Conservation (phyloP, 1,140 invertebrate genomes). For the Meloidogyne floridensis region DNA sequence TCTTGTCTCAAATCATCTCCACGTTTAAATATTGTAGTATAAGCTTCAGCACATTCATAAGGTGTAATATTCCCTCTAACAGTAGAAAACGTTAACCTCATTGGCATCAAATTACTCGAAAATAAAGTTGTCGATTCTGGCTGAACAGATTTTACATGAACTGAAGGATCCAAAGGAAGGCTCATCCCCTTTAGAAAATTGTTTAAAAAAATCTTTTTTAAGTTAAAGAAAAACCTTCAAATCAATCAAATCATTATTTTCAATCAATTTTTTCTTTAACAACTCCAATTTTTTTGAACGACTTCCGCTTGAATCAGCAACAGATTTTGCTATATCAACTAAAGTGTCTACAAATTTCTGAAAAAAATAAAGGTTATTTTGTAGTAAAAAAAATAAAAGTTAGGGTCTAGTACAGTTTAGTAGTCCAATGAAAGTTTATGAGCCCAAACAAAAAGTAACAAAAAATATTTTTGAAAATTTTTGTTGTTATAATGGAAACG, state of each 20-base stretch:
- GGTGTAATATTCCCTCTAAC: conserved; percentile 40
- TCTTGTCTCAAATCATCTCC: conserved; percentile 94
- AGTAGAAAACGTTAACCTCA: conserved; percentile 86
- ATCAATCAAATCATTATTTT: conserved; percentile 81
- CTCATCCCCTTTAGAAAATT: conserved; percentile 40
- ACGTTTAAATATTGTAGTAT: conserved; percentile 92
- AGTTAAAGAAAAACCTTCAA: conserved; percentile 74
- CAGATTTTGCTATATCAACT: conserved; percentile 40
- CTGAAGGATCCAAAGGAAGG: conserved; percentile 59
- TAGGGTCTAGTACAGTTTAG: too few relatives aligned
- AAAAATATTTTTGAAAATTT: too few relatives aligned
- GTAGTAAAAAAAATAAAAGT: not conserved
- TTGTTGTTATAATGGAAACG: too few relatives aligned
- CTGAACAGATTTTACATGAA: conserved; percentile 85
- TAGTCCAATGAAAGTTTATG: too few relatives aligned
- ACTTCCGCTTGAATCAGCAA: conserved; percentile 73
- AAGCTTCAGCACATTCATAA: conserved; percentile 51
- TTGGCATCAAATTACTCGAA: conserved; percentile 97
- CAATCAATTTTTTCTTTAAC: conserved; percentile 53
- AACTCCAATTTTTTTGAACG: conserved; percentile 79
- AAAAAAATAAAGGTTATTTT: not conserved
- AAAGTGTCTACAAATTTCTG: conserved; percentile 44
- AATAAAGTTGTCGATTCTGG: conserved; percentile 85
- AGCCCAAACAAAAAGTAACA: too few relatives aligned
- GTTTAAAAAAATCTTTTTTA: not conserved